Conservation (phyloP, 2,113 vertebrate species). For the Polypterus bichir region DNA sequence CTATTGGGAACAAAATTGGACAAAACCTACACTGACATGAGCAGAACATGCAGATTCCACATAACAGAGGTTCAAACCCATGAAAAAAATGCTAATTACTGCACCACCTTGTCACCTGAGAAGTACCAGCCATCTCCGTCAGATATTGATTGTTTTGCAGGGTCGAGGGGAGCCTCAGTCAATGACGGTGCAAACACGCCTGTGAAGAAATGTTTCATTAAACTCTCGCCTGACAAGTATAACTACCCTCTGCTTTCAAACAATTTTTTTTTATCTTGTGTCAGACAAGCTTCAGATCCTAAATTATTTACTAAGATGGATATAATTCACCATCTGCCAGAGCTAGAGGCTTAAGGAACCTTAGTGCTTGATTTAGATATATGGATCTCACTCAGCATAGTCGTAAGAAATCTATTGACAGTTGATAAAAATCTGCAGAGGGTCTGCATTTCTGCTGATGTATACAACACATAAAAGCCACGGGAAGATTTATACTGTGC, state of each 20-base stretch:
- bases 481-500: background rate
- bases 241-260: background rate
- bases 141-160: no score
- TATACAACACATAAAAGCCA: constrained; percentile 4
- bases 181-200: no score
- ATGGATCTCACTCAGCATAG: background rate
- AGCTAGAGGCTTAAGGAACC: background rate
- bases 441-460: background rate
- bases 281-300: background rate
- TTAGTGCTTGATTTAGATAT: background rate
- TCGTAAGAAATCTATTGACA: background rate
- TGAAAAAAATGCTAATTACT: no score
- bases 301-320: background rate
- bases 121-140: no score
- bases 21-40: no score
- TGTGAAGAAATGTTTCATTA: background rate
- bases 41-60: no score
- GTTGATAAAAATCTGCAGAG: constrained; percentile 4
- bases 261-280: background rate
- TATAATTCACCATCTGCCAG: background rate
- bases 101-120: no score
- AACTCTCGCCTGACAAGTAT: background rate
- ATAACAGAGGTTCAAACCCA: no score
- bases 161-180: no score
- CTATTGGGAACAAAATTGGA: no score